Conservation (phyloP, 1,140 invertebrate species). For the Telenomus remus region DNA sequence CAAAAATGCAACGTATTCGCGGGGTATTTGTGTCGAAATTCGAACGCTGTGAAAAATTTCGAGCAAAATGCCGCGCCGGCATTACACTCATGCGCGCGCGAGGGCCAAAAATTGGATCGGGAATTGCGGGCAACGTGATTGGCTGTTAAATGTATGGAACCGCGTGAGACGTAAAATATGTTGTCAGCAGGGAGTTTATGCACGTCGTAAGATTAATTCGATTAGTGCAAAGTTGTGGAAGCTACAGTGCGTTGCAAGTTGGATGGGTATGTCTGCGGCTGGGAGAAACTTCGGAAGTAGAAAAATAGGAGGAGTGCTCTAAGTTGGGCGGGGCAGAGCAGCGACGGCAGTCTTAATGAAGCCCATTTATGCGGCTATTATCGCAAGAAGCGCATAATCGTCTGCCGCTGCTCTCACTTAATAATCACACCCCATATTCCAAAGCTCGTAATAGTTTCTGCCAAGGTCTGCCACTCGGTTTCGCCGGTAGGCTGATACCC, state of each 20-base stretch:
- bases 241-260: conserved; percentile 34
- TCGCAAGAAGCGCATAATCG: conserved; percentile 71
- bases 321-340: conserved; percentile 19
- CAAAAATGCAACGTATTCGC: no score
- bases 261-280: conserved; percentile 47
- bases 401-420: conserved; percentile 71
- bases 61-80: no score
- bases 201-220: conserved; percentile 30
- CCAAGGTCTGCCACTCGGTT: conserved; percentile 52
- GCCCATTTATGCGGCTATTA: conserved; percentile 73
- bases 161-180: not conserved
- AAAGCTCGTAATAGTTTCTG: conserved; percentile 68
- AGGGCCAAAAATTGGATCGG: no score
- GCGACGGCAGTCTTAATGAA: conserved; percentile 71
- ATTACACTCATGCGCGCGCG: no score
- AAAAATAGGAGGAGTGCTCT: not conserved
- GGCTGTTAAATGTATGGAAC: no score
- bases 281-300: not conserved
- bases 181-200: not conserved
- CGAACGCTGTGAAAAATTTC: no score
- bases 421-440: conserved; percentile 71
- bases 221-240: conserved; percentile 23
- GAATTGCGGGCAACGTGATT: no score
- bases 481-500: conserved; percentile 47
- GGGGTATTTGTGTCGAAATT: no score